These are phyloP conservation scores for Mirounga angustirostris DNA, from an alignment of 2,113 vertebrate genomes.

Conservation along the genomic window DNA sequence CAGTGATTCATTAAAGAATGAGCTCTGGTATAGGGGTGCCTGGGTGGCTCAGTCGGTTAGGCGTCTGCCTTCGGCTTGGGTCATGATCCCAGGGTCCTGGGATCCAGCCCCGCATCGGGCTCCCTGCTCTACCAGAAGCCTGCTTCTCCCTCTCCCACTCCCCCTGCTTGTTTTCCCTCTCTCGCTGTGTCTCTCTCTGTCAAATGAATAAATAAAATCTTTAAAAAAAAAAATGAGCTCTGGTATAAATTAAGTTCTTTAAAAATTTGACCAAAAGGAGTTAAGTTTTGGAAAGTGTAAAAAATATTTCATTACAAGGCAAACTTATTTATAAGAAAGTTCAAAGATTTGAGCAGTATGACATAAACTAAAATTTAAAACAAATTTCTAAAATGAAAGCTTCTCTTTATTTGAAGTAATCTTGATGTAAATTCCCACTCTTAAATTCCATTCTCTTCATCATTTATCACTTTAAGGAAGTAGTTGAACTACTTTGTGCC, in stretches of 20 bases:
- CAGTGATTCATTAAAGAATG: neutral
- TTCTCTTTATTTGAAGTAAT: constrained; percentile 13
- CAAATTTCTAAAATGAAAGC: neutral
- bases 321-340: neutral
- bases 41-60: no score
- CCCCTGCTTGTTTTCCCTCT: no score
- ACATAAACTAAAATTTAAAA: constrained; percentile 22
- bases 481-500: neutral
- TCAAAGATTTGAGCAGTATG: constrained; percentile 28
- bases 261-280: neutral
- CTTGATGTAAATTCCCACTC: neutral
- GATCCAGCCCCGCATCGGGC: no score
- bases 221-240: neutral
- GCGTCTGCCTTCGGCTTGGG: no score
- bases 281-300: neutral
- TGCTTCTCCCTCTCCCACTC: no score
- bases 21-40: neutral
- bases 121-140: no score
- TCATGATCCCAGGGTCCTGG: no score
- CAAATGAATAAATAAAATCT: no score
- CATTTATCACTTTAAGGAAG: neutral
- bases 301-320: neutral
- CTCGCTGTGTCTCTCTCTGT: no score
- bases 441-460: neutral
- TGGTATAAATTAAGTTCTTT: neutral